A percentile compares a stretch with the other conserved stretches of the same genome.
phyloP scores from a whole-genome alignment of 2,797 vertebrate genomes.

The Labeo calbasu region DNA sequence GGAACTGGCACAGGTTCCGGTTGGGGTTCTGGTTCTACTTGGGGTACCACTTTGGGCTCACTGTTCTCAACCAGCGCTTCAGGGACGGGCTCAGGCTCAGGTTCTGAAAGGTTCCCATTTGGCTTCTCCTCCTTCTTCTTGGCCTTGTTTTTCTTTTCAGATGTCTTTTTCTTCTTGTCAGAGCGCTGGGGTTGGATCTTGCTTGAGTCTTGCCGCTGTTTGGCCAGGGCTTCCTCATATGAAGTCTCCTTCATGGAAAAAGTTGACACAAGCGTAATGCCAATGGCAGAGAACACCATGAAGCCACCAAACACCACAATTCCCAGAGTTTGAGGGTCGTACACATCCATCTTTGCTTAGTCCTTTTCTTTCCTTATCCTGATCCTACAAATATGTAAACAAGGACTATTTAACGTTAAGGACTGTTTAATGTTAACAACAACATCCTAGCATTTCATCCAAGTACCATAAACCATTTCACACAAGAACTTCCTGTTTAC shows the following conservation, averaged over 20 bases:
- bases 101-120: slow-evolving; percentile 81
- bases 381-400: slow-evolving; percentile 30
- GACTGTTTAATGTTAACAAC: background rate
- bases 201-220: slow-evolving; percentile 83
- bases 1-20: slow-evolving; percentile 29
- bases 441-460: background rate
- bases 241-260: slow-evolving; percentile 94
- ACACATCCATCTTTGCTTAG: slow-evolving; percentile 83
- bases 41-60: slow-evolving; percentile 63
- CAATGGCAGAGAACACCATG: slow-evolving; percentile 90
- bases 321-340: slow-evolving; percentile 88
- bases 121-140: slow-evolving; percentile 89
- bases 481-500: background rate
- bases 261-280: slow-evolving; percentile 88
- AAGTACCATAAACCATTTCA: background rate
- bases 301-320: slow-evolving; percentile 91
- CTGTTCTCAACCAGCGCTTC: slow-evolving; percentile 64
- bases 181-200: slow-evolving; percentile 75
- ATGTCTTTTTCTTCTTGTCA: slow-evolving; percentile 85
- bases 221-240: slow-evolving; percentile 89
- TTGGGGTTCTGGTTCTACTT: slow-evolving; percentile 18
- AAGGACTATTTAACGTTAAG: background rate
- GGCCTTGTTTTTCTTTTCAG: slow-evolving; percentile 84
- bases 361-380: slow-evolving; percentile 47
- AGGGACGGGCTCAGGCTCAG: slow-evolving; percentile 65